Base-by-base conservation (phyloP, 2,113 vertebrate species). In the Colinus virginianus region DNA sequence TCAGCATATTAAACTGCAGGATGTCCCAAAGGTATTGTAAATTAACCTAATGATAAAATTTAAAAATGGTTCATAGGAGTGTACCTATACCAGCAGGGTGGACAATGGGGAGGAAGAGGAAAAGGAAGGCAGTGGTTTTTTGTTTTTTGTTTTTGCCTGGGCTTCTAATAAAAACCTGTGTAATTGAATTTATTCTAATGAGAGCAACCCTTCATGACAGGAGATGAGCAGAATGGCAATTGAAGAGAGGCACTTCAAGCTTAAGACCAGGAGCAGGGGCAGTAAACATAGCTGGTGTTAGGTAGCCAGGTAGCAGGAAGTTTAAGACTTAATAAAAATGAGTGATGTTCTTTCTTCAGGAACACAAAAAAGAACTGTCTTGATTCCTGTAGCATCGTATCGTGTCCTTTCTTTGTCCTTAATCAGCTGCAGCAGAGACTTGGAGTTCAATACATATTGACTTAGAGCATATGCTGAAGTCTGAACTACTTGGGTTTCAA, bases 301-400 rank as follows among this genome's bases (percentile, higher is more conserved):
- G 90, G 74, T 93, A 66, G 70, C 51, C 75, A 87, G 93, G 90
- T 86, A 94, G 62, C 48, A 90, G 82, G 72, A 92, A 55, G 61
- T 93, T 96, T 95, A 96, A 94, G 84, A 90, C 90, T 95, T 95
- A 81, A 95, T 95, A 95, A 94, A 96, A 94, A 91, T 93, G 88
- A 92, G 79, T 72, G 45, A 93, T 94, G 90, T 90, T 91, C 91
- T 78, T 90, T 88, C 75, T 91, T 86, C 0, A 2, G 70, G 62
- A 91, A 36, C 79, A 75, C 69, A 87, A 70, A 72, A 90, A 94
- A 68, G 62, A 66, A 61, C 2, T 1, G 34, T 79, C 85, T 69
- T 64, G 69, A 78, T 69, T 87, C 53, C 90, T 93, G 38, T 90
- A 92, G 58, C 67, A 22, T 43, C 55, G 48, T 92, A 72, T 84